A percentile compares a stretch with the other conserved stretches of the same genome.
Conservation (phyloP, 2,113 vertebrate species). For the Bufo bufo region DNA sequence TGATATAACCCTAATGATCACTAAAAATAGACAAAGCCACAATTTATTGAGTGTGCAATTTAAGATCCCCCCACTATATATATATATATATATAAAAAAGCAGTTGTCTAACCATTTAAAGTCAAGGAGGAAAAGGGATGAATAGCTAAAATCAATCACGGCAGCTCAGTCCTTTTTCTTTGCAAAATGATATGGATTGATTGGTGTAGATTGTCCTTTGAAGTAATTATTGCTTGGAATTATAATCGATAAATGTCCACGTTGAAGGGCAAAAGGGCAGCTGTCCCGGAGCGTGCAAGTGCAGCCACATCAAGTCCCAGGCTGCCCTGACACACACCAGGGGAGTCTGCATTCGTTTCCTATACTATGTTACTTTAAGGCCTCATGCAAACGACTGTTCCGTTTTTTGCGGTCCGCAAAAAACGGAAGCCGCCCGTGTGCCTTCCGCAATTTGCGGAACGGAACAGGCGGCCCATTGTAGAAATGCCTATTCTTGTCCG, state of each 20-base stretch:
- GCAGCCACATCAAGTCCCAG: not conserved
- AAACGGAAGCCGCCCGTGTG: too few species aligned
- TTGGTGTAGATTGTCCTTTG: constrained; percentile 57
- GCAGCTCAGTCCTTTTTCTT: constrained; percentile 65
- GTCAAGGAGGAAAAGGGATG: constrained; percentile 71
- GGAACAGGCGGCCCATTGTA: too few species aligned
- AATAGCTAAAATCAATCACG: constrained; percentile 74
- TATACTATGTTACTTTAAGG: not conserved
- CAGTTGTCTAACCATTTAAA: constrained; percentile 76
- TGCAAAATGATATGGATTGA: constrained; percentile 69
- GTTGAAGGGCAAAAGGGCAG: constrained; percentile 62
- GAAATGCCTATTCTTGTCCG: too few species aligned
- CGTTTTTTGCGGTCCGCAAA: too few species aligned
- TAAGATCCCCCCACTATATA: constrained; percentile 71
- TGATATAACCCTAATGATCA: constrained; percentile 81
- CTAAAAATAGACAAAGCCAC: constrained; percentile 83
- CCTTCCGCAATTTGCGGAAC: too few species aligned
- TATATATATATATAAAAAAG: constrained; percentile 50
- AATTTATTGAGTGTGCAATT: constrained; percentile 85
- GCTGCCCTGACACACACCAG: not conserved
- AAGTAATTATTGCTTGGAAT: constrained; percentile 60
- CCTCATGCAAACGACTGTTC: too few species aligned
- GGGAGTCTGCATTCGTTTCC: not conserved
- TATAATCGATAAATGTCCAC: constrained; percentile 64
- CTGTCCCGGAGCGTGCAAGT: not conserved